Conservation (phyloP, 2,113 vertebrate genomes). For the Neodontobutis hainanensis region DNA sequence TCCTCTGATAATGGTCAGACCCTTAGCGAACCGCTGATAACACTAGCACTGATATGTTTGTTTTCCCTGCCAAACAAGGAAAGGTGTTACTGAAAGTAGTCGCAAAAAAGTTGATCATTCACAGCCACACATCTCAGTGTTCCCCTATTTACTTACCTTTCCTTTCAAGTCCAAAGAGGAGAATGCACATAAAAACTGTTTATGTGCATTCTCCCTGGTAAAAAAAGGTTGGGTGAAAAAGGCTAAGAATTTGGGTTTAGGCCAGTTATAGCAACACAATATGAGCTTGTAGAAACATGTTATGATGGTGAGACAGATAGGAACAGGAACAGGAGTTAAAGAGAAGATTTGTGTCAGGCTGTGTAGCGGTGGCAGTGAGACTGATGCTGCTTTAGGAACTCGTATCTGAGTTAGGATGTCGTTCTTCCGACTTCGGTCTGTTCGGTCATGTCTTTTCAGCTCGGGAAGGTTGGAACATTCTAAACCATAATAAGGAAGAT, state of each 20-base stretch:
- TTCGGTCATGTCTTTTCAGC: too few relatives aligned
- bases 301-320: constrained; percentile 24
- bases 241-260: constrained; percentile 4
- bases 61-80: constrained; percentile 43
- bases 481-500: too few relatives aligned
- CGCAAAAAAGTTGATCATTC: constrained; percentile 23
- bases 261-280: constrained; percentile 28
- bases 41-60: constrained; percentile 24
- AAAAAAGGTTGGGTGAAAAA: constrained; percentile 27
- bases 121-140: constrained; percentile 7
- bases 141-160: constrained; percentile 44
- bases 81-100: constrained; percentile 47
- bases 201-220: constrained; percentile 40
- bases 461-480: too few relatives aligned
- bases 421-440: too few relatives aligned
- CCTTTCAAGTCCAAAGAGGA: constrained; percentile 38
- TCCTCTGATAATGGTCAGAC: constrained; percentile 56
- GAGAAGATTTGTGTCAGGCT: too few relatives aligned
- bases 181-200: constrained; percentile 40
- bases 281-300: constrained; percentile 13
- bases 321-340: neutral
- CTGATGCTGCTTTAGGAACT: neutral
- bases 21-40: constrained; percentile 63
- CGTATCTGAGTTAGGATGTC: too few relatives aligned
- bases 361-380: too few relatives aligned